Evolutionary conservation across 2,797 vertebrate genomes (phyloP).

Genomic region (Gastrophryne carolinensis): DNA sequence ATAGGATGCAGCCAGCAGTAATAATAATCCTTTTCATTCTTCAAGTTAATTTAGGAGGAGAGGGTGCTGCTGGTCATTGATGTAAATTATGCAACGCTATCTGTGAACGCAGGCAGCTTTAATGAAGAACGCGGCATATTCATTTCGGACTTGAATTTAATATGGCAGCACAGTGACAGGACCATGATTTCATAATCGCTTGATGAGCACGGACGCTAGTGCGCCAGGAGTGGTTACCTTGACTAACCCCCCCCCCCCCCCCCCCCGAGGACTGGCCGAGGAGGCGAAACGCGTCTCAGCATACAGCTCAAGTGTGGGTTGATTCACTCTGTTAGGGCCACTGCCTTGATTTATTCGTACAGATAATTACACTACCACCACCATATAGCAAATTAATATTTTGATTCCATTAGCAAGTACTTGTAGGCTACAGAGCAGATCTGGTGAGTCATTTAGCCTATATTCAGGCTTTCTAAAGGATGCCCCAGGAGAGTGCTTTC

Average conservation of each 20-base stretch:
- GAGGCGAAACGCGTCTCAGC: too few species aligned
- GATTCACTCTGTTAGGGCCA: too few species aligned
- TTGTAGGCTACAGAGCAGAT: too few species aligned
- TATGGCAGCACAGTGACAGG: not conserved
- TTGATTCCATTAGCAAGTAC: too few species aligned
- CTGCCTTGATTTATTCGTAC: too few species aligned
- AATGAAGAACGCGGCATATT: constrained; percentile 11
- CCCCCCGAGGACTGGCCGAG: too few species aligned
- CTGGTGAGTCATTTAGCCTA: too few species aligned
- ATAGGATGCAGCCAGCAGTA: not conserved
- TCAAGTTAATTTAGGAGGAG: constrained; percentile 18
- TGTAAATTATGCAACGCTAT: constrained; percentile 18
- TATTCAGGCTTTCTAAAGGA: too few species aligned
- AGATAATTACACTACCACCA: too few species aligned
- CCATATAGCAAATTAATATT: too few species aligned
- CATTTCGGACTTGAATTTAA: not conserved
- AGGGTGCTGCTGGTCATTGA: not conserved
- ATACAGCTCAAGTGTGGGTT: too few species aligned
- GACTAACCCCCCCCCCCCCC: not conserved
- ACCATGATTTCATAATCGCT: not conserved
- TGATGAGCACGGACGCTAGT: not conserved
- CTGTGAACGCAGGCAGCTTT: not conserved
- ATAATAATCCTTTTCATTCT: not conserved
- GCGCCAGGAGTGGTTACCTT: not conserved
- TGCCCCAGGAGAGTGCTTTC: too few species aligned